Conservation (phyloP, 2,113 vertebrate genomes). For the Lagopus leucura region DNA sequence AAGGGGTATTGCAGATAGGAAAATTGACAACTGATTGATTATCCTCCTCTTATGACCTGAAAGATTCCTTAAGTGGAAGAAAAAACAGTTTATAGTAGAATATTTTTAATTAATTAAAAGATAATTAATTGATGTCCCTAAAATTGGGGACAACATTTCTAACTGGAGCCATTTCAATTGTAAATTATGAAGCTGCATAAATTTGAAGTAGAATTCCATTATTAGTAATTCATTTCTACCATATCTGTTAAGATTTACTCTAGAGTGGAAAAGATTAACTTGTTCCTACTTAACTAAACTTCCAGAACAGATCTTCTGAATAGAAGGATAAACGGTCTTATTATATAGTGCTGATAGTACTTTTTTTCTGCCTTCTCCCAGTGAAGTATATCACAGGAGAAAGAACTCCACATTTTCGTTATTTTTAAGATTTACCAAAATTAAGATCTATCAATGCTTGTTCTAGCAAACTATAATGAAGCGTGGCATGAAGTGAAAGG, state of each 20-base stretch:
- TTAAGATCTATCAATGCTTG: not conserved
- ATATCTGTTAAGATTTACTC: not conserved
- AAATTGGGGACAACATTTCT: not conserved
- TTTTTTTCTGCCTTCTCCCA: not conserved
- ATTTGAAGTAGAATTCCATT: not conserved
- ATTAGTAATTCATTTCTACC: not conserved
- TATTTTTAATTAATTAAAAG: not conserved
- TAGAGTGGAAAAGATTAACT: too few species aligned
- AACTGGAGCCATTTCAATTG: not conserved
- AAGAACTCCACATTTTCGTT: not conserved
- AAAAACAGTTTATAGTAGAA: not conserved
- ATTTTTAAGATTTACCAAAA: not conserved
- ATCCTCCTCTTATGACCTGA: not conserved
- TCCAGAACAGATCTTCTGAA: not conserved
- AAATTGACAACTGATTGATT: not conserved
- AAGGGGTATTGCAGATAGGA: not conserved
- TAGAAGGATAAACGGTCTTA: not conserved
- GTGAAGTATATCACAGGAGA: accelerated
- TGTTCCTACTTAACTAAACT: not conserved
- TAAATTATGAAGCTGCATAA: not conserved
- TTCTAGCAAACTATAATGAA: not conserved
- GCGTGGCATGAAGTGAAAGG: not conserved
- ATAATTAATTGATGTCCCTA: not conserved
- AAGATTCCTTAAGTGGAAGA: not conserved
- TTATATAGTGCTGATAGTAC: not conserved